Percentiles rank a stretch among this genome's conserved stretches.
Evolutionary conservation across 2,113 vertebrate species (phyloP).

Genomic region (Hypanus sabinus): DNA sequence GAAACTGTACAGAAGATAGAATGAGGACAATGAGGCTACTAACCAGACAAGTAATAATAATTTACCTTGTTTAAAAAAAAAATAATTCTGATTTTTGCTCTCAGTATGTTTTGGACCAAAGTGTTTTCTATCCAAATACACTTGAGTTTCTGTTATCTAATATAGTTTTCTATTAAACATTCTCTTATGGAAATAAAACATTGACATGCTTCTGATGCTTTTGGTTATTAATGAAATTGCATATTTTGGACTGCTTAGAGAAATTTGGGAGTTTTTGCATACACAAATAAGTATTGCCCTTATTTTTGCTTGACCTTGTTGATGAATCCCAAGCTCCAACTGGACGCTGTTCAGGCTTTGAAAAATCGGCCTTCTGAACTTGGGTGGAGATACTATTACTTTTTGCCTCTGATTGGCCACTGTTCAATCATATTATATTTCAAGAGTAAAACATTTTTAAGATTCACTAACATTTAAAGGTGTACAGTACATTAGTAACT

Average conservation of each 20-base stretch:
- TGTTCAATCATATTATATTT: too few species aligned
- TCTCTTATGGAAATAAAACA: neutral
- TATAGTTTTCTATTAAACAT: neutral
- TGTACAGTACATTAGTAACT: too few species aligned
- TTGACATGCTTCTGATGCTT: neutral
- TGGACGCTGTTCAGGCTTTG: too few species aligned
- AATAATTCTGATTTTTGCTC: neutral
- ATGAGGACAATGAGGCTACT: too few species aligned
- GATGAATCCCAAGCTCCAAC: too few species aligned
- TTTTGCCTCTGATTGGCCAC: too few species aligned
- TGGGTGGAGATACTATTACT: too few species aligned
- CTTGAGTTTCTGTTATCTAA: neutral
- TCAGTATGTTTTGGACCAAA: neutral
- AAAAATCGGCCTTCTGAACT: too few species aligned
- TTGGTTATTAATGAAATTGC: neutral
- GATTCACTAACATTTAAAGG: too few species aligned
- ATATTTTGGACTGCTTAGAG: neutral
- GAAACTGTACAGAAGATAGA: neutral
- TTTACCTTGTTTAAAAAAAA: neutral
- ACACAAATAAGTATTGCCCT: too few species aligned
- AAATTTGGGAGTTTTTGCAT: neutral
- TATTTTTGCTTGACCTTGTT: too few species aligned
- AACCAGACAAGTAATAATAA: neutral
- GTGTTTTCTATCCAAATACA: neutral
- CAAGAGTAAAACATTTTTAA: too few species aligned